Percentiles rank a stretch among this genome's conserved stretches.
Conservation (phyloP, 1,140 invertebrate species). For the Archivesica marissinica region DNA sequence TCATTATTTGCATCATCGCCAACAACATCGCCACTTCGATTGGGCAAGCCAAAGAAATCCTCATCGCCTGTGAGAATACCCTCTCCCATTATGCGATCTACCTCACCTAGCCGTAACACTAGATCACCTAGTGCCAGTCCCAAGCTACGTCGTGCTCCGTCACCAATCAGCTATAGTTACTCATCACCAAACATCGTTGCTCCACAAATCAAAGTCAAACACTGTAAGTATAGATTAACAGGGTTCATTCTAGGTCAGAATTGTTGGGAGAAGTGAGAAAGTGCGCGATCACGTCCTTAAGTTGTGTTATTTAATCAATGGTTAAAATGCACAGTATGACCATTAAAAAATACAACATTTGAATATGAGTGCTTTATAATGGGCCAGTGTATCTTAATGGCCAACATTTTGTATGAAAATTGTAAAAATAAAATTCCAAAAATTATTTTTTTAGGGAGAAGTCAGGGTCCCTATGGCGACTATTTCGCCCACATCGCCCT, state of each 20-base stretch:
- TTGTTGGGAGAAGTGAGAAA: too few relatives aligned
- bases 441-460: too few relatives aligned
- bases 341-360: neutral
- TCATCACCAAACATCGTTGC: conserved; percentile 83
- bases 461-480: too few relatives aligned
- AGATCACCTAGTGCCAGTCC: conserved; percentile 79
- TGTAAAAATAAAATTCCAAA: too few relatives aligned
- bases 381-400: too few relatives aligned
- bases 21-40: conserved; percentile 71
- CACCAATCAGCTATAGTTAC: conserved; percentile 83
- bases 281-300: too few relatives aligned
- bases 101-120: conserved; percentile 56
- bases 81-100: conserved; percentile 68
- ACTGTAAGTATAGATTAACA: conserved; percentile 81
- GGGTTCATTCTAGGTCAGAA: too few relatives aligned
- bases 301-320: too few relatives aligned
- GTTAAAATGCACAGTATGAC: neutral
- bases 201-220: conserved; percentile 78
- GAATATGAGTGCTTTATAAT: too few relatives aligned
- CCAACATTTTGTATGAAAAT: too few relatives aligned
- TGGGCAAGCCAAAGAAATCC: conserved; percentile 73
- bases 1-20: conserved; percentile 70
- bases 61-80: conserved; percentile 78
- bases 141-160: conserved; percentile 79
- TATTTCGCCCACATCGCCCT: too few relatives aligned